These are phyloP conservation scores for Polypterus bichir DNA, from an alignment of 2,113 vertebrate genomes.

Conservation along the genomic window DNA sequence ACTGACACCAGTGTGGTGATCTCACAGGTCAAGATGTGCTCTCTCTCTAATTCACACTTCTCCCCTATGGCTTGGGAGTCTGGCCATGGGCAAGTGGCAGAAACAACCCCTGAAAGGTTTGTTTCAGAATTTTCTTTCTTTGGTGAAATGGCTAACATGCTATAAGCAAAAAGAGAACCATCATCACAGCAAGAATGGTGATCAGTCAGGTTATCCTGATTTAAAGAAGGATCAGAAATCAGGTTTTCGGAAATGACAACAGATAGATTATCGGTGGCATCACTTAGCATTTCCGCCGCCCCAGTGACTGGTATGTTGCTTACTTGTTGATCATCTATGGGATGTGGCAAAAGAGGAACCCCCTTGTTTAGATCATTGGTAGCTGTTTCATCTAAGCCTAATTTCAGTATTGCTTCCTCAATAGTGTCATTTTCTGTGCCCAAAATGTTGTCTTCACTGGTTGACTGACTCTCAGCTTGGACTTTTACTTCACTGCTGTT, in stretches of 20 bases:
- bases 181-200: constrained; percentile 45
- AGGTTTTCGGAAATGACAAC: constrained; percentile 33
- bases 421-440: constrained; percentile 11
- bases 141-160: constrained; percentile 52
- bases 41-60: constrained; percentile 42
- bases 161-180: constrained; percentile 38
- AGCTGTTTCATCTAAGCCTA: constrained; percentile 29
- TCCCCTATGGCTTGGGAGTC: constrained; percentile 36
- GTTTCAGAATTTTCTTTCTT: constrained; percentile 61
- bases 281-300: constrained; percentile 39
- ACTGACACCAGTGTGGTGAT: constrained; percentile 27
- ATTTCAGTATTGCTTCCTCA: neutral
- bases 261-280: constrained; percentile 44
- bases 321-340: constrained; percentile 48
- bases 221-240: constrained; percentile 34
- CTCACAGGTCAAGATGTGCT: constrained; percentile 45
- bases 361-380: constrained; percentile 66
- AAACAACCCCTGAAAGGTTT: constrained; percentile 23
- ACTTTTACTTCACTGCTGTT: too few relatives aligned
- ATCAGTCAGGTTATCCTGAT: constrained; percentile 56
- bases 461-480: too few relatives aligned
- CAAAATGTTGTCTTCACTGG: constrained; percentile 20
- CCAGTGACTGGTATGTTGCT: constrained; percentile 56
- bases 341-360: constrained; percentile 41
- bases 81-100: constrained; percentile 31